Evolutionary conservation across 1,140 invertebrate genomes (phyloP).

Genomic region (Pygmarrhopalites habei): DNA sequence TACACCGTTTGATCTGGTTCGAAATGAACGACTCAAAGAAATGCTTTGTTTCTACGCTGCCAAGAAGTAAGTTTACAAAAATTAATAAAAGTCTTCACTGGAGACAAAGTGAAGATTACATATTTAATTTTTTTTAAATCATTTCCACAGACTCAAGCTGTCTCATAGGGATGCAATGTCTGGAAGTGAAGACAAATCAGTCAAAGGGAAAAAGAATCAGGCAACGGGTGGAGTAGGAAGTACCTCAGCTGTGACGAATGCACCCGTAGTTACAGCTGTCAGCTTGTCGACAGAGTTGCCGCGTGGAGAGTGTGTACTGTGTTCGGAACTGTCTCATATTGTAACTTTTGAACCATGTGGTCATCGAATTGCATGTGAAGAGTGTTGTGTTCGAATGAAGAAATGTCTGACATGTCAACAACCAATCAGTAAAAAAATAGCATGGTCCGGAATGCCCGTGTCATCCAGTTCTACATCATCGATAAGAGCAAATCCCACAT

Average conservation of each 20-base stretch:
- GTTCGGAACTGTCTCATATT: constrained; percentile 57
- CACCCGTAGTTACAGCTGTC: background rate
- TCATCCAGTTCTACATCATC: background rate
- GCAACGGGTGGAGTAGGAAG: background rate
- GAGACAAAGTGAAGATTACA: no score
- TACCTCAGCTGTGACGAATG: background rate
- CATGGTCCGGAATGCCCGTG: constrained; percentile 17
- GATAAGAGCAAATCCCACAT: constrained; percentile 47
- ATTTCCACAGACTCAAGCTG: background rate
- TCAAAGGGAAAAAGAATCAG: background rate
- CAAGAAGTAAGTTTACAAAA: constrained; percentile 16
- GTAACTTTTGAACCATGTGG: constrained; percentile 66
- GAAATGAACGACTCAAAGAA: constrained; percentile 37
- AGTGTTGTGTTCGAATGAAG: constrained; percentile 70
- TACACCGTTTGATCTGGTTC: constrained; percentile 54
- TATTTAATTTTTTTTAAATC: background rate
- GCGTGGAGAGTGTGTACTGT: constrained; percentile 59
- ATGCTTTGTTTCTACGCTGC: constrained; percentile 33
- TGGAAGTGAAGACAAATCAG: constrained; percentile 3
- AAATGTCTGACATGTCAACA: constrained; percentile 66
- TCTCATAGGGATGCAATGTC: background rate
- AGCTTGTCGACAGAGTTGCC: background rate
- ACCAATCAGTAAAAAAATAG: constrained; percentile 47
- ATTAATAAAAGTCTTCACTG: no score
- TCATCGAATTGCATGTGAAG: constrained; percentile 65